phyloP scores from a whole-genome alignment of 2,113 vertebrate genomes.

The Rhinoptilus africanus region DNA sequence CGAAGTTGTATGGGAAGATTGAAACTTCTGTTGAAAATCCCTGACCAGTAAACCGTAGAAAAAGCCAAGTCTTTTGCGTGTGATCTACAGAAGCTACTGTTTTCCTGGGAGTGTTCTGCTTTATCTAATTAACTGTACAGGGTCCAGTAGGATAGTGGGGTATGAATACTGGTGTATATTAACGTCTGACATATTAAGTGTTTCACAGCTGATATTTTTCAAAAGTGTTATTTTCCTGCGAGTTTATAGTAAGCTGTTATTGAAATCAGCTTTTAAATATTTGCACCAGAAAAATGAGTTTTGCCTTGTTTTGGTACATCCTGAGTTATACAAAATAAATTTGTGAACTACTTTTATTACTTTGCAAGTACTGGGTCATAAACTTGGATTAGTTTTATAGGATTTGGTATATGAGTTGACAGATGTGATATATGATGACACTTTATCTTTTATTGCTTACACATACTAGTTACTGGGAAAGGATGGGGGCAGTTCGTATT shows the following conservation, averaged over 20 bases:
- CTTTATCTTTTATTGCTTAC: conserved; percentile 65
- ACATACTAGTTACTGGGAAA: conserved; percentile 52
- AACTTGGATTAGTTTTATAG: conserved; percentile 53
- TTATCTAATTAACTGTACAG: neutral
- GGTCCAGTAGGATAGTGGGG: neutral
- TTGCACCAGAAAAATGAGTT: conserved; percentile 35
- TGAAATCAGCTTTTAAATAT: conserved; percentile 8
- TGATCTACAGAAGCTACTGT: neutral
- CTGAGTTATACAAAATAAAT: conserved; percentile 19
- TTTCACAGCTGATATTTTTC: neutral
- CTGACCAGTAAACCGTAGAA: neutral
- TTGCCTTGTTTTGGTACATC: conserved; percentile 23
- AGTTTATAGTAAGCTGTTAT: neutral
- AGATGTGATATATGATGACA: conserved; percentile 62
- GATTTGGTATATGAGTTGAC: conserved; percentile 51
- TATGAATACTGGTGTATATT: neutral
- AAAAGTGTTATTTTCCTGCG: neutral
- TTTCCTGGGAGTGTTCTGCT: neutral
- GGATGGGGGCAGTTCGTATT: conserved; percentile 38
- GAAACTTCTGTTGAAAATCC: neutral
- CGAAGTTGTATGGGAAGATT: neutral
- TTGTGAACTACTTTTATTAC: conserved; percentile 39
- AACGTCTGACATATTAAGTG: neutral
- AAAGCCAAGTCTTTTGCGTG: neutral
- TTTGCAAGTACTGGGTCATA: conserved; percentile 50